Conservation (phyloP, 2,113 vertebrate species). For the Brachyhypopomus gauderio region DNA sequence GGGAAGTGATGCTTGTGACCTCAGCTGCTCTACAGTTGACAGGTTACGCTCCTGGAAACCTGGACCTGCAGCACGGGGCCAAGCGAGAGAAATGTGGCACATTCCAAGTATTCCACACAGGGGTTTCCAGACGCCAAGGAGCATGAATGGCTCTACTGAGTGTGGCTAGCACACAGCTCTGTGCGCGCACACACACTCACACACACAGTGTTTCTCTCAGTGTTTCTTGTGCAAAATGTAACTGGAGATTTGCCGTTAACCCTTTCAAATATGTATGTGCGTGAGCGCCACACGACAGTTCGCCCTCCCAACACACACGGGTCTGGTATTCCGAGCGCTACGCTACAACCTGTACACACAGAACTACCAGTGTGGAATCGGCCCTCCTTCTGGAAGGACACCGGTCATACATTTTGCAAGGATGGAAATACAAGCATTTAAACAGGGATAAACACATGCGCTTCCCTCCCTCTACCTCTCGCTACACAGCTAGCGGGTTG, state of each 20-base stretch:
- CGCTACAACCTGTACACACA: neutral
- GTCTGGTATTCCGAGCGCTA: constrained; percentile 6
- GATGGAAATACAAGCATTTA: too few species aligned
- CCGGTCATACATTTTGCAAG: too few species aligned
- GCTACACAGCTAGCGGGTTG: too few species aligned
- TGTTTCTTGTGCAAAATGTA: neutral
- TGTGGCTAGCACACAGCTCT: constrained; percentile 25
- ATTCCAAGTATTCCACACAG: constrained; percentile 42
- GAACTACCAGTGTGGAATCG: neutral
- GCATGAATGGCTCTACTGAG: constrained; percentile 50
- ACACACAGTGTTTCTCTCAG: constrained; percentile 13
- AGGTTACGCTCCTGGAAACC: neutral
- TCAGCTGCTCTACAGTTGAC: constrained; percentile 2
- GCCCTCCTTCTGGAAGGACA: neutral
- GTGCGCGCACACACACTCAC: constrained; percentile 28
- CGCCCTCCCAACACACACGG: neutral
- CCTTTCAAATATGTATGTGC: constrained; percentile 22
- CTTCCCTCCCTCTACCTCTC: too few species aligned
- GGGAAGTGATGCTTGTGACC: neutral
- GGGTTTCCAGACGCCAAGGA: constrained; percentile 28
- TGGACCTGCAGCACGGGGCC: neutral
- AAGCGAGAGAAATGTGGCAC: constrained; percentile 19
- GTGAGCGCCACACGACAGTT: too few species aligned
- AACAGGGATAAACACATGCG: too few species aligned
- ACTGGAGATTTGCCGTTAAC: constrained; percentile 1